Evolutionary conservation across 2,113 vertebrate species (phyloP).

Genomic region (Electrona antarctica): DNA sequence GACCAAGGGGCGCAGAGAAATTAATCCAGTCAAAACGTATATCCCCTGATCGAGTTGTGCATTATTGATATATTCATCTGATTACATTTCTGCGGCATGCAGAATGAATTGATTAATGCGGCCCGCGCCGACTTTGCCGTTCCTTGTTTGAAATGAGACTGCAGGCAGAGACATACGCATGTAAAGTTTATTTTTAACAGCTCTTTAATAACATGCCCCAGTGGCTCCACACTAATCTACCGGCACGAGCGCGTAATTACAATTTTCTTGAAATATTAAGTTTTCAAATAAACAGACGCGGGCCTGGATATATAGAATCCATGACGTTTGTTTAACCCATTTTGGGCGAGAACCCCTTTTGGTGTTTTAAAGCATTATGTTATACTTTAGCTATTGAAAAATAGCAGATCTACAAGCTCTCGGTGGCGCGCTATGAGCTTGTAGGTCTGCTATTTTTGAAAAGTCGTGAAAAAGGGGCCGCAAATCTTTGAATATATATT

Average conservation of each 20-base stretch:
- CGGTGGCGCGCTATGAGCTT: no score
- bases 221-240: slow-evolving; percentile 31
- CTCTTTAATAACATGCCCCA: slow-evolving; percentile 57
- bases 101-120: slow-evolving; percentile 60
- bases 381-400: no score
- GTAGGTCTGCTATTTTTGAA: no score
- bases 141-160: slow-evolving; percentile 34
- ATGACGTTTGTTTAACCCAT: slow-evolving; percentile 22
- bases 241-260: slow-evolving; percentile 40
- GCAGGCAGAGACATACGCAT: slow-evolving; percentile 17
- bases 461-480: no score
- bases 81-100: slow-evolving; percentile 64
- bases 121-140: slow-evolving; percentile 23
- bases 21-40: slow-evolving; percentile 40
- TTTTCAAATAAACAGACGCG: slow-evolving; percentile 38
- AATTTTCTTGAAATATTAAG: slow-evolving; percentile 48
- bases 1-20: slow-evolving; percentile 19
- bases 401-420: no score
- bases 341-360: no score
- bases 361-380: no score
- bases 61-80: slow-evolving; percentile 68
- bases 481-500: no score
- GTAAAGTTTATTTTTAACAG: slow-evolving; percentile 32
- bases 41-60: slow-evolving; percentile 57
- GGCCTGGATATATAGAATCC: slow-evolving; percentile 10